These are phyloP conservation scores for Oligia strigilis DNA, from an alignment of 2,888 invertebrate species.

Conservation along the genomic window DNA sequence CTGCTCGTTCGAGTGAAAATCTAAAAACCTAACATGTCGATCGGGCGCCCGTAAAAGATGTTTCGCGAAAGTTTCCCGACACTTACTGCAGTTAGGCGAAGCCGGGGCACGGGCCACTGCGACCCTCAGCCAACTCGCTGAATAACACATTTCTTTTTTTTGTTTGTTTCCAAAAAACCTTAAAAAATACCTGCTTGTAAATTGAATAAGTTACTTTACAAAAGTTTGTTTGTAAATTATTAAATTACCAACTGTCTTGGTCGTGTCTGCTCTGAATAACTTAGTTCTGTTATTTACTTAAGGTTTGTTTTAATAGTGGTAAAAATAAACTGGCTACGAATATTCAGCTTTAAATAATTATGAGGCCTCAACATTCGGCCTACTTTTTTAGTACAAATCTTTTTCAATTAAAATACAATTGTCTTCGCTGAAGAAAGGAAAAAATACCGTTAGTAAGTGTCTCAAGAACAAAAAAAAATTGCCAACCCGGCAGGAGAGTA, in stretches of 20 bases:
- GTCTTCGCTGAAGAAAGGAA: conserved; percentile 34
- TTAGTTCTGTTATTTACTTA: conserved; percentile 32
- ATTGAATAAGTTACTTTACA: conserved; percentile 41
- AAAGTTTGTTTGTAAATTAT: conserved; percentile 47
- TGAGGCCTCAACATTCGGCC: conserved; percentile 3
- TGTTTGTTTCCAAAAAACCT: conserved; percentile 36
- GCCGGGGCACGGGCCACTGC: conserved; percentile 45
- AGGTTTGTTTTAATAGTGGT: conserved; percentile 11
- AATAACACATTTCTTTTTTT: conserved; percentile 49
- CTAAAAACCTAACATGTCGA: conserved; percentile 84
- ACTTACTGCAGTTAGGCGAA: conserved; percentile 81
- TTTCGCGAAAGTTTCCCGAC: conserved; percentile 83
- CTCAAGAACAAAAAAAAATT: conserved; percentile 53
- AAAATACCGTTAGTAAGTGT: conserved; percentile 32
- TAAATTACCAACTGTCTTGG: conserved; percentile 45
- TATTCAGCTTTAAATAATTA: conserved; percentile 14
- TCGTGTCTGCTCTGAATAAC: conserved; percentile 43
- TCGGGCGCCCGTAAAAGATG: conserved; percentile 80
- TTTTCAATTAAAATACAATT: conserved; percentile 51
- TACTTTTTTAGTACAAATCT: conserved; percentile 23
- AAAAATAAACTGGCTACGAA: conserved; percentile 12
- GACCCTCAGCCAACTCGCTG: conserved; percentile 39
- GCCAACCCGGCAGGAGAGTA: conserved; percentile 43
- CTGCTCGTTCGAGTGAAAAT: conserved; percentile 76
- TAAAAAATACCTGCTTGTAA: conserved; percentile 48